Evolutionary conservation across 2,797 vertebrate genomes (phyloP).

Genomic region (Amazonetta brasiliensis): DNA sequence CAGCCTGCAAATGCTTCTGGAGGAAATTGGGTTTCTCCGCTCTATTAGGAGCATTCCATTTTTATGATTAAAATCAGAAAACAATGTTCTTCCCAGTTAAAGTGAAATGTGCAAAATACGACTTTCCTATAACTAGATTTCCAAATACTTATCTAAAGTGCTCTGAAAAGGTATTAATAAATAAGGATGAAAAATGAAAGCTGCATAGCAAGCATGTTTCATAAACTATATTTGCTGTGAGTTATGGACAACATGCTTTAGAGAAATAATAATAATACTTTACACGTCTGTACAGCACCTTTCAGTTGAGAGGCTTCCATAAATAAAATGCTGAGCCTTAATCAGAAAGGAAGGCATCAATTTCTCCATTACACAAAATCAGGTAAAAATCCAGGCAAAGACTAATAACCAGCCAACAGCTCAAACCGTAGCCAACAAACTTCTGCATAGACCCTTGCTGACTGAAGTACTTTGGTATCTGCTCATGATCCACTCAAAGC

Average conservation of each 20-base stretch:
- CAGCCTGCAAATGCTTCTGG: constrained; percentile 54
- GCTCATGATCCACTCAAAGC: neutral
- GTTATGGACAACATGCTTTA: neutral
- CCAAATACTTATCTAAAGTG: constrained; percentile 68
- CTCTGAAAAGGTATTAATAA: constrained; percentile 46
- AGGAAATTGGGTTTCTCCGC: constrained; percentile 74
- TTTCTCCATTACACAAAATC: neutral
- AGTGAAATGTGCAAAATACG: constrained; percentile 2
- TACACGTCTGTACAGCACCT: neutral
- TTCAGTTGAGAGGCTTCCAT: neutral
- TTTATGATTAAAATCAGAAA: constrained; percentile 75
- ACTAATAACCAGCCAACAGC: neutral
- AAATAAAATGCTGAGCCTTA: neutral
- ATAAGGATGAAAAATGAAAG: constrained; percentile 51
- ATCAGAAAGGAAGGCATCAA: neutral
- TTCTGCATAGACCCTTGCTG: rapidly evolving
- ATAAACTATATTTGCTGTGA: neutral
- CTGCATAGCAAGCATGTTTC: neutral
- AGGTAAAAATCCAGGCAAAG: constrained; percentile 7
- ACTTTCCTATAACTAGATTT: constrained; percentile 17
- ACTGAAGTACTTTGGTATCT: rapidly evolving
- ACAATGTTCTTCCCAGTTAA: constrained; percentile 61
- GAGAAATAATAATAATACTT: constrained; percentile 9
- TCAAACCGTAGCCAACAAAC: neutral
- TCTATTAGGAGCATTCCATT: constrained; percentile 72